Base-by-base conservation (phyloP, 2,888 invertebrate species). In the Oeneis ivallda region DNA sequence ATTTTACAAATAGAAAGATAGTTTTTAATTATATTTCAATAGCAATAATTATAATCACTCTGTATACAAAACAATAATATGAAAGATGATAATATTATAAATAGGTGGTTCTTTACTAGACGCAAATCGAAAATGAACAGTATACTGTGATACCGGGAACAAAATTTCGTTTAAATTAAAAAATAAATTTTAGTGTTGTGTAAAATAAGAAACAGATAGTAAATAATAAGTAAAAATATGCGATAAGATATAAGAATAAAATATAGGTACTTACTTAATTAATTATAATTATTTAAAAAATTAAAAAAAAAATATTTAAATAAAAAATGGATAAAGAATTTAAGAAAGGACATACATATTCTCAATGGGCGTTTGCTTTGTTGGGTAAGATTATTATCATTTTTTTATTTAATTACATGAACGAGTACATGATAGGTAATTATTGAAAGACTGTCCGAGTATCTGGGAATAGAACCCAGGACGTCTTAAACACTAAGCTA, bases 351-450 rank as follows among this genome's bases (percentile, higher is more conserved):
- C 68, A 70, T 39, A 68, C 66, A 4, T 62, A 70, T 26, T 37
- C 62, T 8, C 70, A 70, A 56, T 70, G 70, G 68, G 62, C 49
- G 15, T 68, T 66, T 41, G 62, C 68, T 15, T 56, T 68, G 60
- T 37, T 66, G 43, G 68, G 70, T 70, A 62, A 45, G 47, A 37
- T 9, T 43, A 52, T n/a, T 8, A 49, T 41, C 10, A 7, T 37
- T 45, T 15, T 37, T 15, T 49, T 15, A 60, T 11, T 57, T 43
- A 26, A 26, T 4, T 26, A 26, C 4, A 4, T 26, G 26, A 1
- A 26, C 0, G 5, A 26, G 5, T 26, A 26, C 26, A 26, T 26
- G 4, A 26, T 26, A 26, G 4, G 1, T 26, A 26, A 26, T 26
- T 5, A 26, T 26, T 26, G 26, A 26, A 26, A 26, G 26, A 26